Evolutionary conservation across 2,797 vertebrate genomes (phyloP).

Genomic region (Amblyopsis hoosieri): DNA sequence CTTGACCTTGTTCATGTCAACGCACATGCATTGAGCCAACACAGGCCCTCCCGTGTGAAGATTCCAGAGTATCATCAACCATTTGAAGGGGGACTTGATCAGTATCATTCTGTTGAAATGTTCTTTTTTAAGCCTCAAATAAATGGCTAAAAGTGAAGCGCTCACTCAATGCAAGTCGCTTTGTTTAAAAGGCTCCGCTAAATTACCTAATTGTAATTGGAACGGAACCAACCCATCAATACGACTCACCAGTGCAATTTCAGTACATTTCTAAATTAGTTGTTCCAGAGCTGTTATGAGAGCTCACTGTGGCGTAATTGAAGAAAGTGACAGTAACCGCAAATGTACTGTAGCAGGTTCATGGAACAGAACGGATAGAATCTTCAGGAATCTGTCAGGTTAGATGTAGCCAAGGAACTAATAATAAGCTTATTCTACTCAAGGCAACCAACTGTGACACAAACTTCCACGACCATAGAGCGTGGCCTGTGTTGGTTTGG

Average conservation of each 20-base stretch:
- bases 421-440: constrained; percentile 64
- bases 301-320: not conserved
- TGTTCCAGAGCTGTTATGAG: not conserved
- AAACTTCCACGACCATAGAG: constrained; percentile 55
- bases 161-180: too few relatives aligned
- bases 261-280: not conserved
- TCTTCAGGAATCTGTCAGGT: constrained; percentile 58
- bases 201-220: too few relatives aligned
- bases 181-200: too few relatives aligned
- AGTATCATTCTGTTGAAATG: not conserved
- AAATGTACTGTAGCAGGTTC: constrained; percentile 27
- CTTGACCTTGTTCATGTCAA: too few relatives aligned
- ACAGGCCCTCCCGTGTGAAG: too few relatives aligned
- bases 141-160: not conserved
- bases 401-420: constrained; percentile 48
- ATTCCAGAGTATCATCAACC: too few relatives aligned
- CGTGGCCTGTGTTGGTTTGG: constrained; percentile 27
- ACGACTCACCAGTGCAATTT: too few relatives aligned
- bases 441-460: constrained; percentile 66
- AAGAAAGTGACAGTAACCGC: constrained; percentile 15
- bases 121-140: not conserved
- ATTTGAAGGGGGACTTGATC: too few relatives aligned
- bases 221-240: too few relatives aligned
- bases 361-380: constrained; percentile 51
- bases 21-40: too few relatives aligned